These are phyloP conservation scores for Cydia strobilella DNA, from an alignment of 1,140 invertebrate species.

Conservation along the genomic window DNA sequence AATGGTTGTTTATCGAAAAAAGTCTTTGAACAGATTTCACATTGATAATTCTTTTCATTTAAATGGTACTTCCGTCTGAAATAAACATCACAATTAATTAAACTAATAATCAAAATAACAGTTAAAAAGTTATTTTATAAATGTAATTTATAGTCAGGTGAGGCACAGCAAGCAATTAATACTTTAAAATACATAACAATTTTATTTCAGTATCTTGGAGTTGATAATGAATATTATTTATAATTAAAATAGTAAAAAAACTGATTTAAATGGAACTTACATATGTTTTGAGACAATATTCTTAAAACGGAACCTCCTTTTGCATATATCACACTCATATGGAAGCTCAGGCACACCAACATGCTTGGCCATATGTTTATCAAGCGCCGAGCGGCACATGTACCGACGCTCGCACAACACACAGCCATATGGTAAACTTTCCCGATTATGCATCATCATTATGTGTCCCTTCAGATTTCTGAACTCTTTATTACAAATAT, in stretches of 20 bases:
- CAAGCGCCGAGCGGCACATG: conserved; percentile 1
- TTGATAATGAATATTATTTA: not conserved
- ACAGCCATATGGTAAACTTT: conserved; percentile 39
- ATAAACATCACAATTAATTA: conserved; percentile 26
- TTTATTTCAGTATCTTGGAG: no score
- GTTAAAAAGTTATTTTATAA: no score
- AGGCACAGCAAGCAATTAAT: no score
- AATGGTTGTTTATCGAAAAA: conserved; percentile 71
- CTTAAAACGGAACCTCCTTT: conserved; percentile 52
- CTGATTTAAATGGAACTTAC: conserved; percentile 33
- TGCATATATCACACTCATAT: conserved; percentile 50
- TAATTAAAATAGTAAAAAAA: no score
- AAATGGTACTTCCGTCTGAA: conserved; percentile 66
- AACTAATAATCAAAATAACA: no score
- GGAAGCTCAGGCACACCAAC: conserved; percentile 33
- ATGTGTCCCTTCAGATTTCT: not conserved
- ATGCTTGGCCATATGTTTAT: conserved; percentile 3
- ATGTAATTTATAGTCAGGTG: no score
- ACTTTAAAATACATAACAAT: no score
- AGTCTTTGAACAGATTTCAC: conserved; percentile 70
- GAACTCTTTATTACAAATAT: conserved; percentile 61
- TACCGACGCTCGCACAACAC: conserved; percentile 37
- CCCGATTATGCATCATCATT: not conserved
- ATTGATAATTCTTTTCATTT: conserved; percentile 64
- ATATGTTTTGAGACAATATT: conserved; percentile 52